These are phyloP conservation scores for Hyppa rectilinea DNA, from an alignment of 2,888 invertebrate genomes.

Conservation along the genomic window DNA sequence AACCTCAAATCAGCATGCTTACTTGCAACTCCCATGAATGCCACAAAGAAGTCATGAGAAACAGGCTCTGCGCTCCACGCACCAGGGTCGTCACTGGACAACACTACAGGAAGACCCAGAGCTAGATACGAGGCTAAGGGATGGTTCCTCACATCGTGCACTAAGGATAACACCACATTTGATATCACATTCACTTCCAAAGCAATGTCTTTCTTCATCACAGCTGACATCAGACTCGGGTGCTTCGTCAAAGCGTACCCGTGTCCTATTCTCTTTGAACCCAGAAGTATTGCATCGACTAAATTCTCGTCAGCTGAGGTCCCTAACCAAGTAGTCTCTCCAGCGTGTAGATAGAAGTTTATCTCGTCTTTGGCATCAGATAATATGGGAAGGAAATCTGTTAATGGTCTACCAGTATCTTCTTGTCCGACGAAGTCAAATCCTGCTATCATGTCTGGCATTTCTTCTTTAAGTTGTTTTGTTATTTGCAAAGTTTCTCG, in stretches of 20 bases:
- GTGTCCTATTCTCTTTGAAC: slow-evolving; percentile 94
- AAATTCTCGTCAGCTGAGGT: slow-evolving; percentile 93
- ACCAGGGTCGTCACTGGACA: slow-evolving; percentile 95
- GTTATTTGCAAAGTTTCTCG: slow-evolving; percentile 81
- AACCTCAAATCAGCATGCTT: slow-evolving; percentile 92
- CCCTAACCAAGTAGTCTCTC: slow-evolving; percentile 95
- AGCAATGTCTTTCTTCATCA: slow-evolving; percentile 91
- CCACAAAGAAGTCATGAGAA: slow-evolving; percentile 94
- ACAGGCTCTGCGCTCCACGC: slow-evolving; percentile 94
- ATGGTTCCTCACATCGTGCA: slow-evolving; percentile 94
- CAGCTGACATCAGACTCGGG: slow-evolving; percentile 91
- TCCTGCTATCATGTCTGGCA: slow-evolving; percentile 93
- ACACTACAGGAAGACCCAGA: slow-evolving; percentile 92
- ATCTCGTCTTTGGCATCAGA: slow-evolving; percentile 87
- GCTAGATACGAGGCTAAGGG: slow-evolving; percentile 93
- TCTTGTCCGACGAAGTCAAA: slow-evolving; percentile 96
- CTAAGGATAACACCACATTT: slow-evolving; percentile 93
- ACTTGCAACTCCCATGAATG: slow-evolving; percentile 94
- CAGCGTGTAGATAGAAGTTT: slow-evolving; percentile 94
- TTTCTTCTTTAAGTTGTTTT: slow-evolving; percentile 81
- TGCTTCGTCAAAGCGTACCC: slow-evolving; percentile 94
- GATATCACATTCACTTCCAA: slow-evolving; percentile 95
- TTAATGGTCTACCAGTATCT: slow-evolving; percentile 92
- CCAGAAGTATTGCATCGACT: slow-evolving; percentile 94
- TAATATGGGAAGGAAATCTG: slow-evolving; percentile 91